Conservation (phyloP, 2,797 vertebrate species). For the Cossypha dichroa region DNA sequence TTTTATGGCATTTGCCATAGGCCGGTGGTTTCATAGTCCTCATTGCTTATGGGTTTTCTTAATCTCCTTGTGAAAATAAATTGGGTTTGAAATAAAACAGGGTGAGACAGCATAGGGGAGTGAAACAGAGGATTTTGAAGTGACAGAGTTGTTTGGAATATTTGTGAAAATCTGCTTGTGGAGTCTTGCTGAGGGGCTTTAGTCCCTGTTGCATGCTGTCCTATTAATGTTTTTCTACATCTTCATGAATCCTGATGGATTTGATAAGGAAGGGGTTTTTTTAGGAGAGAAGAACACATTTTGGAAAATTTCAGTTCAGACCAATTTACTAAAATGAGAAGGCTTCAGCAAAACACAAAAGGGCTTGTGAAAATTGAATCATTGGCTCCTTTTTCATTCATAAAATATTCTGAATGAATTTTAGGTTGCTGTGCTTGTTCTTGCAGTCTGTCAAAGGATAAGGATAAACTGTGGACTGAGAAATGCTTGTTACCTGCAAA, state of each 20-base stretch:
- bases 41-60: not conserved
- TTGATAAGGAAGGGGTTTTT: not conserved
- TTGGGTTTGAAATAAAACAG: not conserved
- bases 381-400: not conserved
- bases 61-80: not conserved
- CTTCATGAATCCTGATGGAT: not conserved
- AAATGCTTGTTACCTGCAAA: not conserved
- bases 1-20: conserved; percentile 11
- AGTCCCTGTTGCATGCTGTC: not conserved
- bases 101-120: not conserved
- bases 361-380: accelerated
- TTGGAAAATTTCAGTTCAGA: not conserved
- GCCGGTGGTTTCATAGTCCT: not conserved
- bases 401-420: not conserved
- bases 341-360: not conserved
- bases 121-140: not conserved
- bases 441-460: not conserved
- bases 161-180: not conserved
- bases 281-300: not conserved
- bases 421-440: not conserved
- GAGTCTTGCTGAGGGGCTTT: not conserved
- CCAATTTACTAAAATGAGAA: not conserved
- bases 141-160: not conserved
- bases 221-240: not conserved
- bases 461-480: not conserved